Evolutionary conservation across 2,113 vertebrate species (phyloP).

Genomic region (Dipodomys stephensi): DNA sequence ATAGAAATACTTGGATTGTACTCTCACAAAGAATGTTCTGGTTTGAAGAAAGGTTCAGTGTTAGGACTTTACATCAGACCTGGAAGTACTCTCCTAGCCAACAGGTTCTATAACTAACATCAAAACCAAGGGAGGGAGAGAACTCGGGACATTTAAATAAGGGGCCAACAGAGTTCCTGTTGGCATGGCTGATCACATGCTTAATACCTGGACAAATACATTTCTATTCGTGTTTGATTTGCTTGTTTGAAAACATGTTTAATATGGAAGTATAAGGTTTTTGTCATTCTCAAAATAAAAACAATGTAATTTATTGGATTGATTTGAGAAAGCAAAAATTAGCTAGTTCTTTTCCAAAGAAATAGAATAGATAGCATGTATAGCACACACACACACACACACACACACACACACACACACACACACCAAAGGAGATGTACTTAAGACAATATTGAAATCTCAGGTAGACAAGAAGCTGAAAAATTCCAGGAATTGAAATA

Average conservation of each 20-base stretch:
- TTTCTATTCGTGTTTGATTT: neutral
- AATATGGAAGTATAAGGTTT: neutral
- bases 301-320: conserved; percentile 34
- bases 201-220: neutral
- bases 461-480: neutral
- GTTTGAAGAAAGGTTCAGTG: conserved; percentile 75
- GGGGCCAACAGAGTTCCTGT: conserved; percentile 3
- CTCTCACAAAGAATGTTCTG: conserved; percentile 79
- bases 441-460: conserved; percentile 7
- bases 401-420: neutral
- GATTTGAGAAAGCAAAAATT: conserved; percentile 10
- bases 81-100: conserved; percentile 74
- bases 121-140: conserved; percentile 48
- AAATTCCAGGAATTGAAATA: conserved; percentile 7
- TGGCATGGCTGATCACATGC: neutral
- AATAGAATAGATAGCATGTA: neutral
- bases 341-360: neutral
- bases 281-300: conserved; percentile 49
- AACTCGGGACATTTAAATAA: conserved; percentile 40
- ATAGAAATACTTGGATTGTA: conserved; percentile 83
- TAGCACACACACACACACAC: neutral
- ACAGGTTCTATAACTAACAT: conserved; percentile 78
- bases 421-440: neutral
- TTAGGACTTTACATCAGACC: conserved; percentile 76
- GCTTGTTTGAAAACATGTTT: neutral